phyloP scores from a whole-genome alignment of 92 coral and sea anemone genomes.

The Diadumene lineata region DNA sequence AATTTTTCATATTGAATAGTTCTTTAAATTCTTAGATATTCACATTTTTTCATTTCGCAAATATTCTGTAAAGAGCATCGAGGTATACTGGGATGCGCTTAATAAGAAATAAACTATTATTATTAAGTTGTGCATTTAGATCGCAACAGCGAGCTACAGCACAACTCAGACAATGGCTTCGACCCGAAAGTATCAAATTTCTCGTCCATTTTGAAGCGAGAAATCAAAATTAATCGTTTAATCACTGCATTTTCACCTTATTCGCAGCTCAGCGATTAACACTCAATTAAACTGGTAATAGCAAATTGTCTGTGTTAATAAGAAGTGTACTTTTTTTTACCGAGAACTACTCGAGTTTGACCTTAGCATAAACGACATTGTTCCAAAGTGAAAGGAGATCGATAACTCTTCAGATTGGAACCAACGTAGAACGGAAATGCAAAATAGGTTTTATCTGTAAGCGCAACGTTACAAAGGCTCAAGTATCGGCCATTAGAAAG shows the following conservation, averaged over 20 bases:
- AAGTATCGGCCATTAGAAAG: conserved; percentile 21
- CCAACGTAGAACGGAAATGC: conserved; percentile 24
- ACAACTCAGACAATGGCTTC: conserved; percentile 24
- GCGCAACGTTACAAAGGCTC: conserved; percentile 22
- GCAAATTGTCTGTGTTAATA: too few species aligned
- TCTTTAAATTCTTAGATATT: too few species aligned
- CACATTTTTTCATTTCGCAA: too few species aligned
- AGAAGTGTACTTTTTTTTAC: too few species aligned
- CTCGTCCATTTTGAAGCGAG: conserved; percentile 1
- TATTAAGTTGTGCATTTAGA: conserved; percentile 20
- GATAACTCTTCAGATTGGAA: conserved; percentile 4
- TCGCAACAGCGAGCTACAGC: conserved; percentile 47
- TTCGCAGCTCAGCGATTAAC: conserved; percentile 17
- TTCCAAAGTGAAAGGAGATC: conserved; percentile 7
- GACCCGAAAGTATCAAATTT: conserved; percentile 24
- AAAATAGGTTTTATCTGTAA: conserved; percentile 15
- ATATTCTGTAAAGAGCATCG: too few species aligned
- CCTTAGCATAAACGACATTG: background rate
- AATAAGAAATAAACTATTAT: too few species aligned
- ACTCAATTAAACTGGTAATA: background rate
- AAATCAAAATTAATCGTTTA: conserved; percentile 17
- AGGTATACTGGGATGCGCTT: too few species aligned
- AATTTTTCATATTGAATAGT: too few species aligned
- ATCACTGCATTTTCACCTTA: background rate
- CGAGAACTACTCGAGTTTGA: too few species aligned